Conservation (phyloP, 2,797 vertebrate species). For the Parambassis ranga region DNA sequence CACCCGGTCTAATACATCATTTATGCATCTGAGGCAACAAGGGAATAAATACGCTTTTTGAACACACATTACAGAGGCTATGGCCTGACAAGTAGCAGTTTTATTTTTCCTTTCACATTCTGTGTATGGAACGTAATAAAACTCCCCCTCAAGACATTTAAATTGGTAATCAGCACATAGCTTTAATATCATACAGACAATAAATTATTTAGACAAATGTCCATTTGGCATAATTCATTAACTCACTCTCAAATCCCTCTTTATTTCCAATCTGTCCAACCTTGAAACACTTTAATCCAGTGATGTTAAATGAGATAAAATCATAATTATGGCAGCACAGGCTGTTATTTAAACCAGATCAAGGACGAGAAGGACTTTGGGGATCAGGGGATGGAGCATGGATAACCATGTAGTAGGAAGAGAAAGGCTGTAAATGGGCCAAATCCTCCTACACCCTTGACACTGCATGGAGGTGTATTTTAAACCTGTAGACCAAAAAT, state of each 20-base stretch:
- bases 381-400: slow-evolving; percentile 32
- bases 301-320: slow-evolving; percentile 71
- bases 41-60: slow-evolving; percentile 76
- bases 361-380: slow-evolving; percentile 65
- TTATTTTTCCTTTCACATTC: slow-evolving; percentile 57
- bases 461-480: slow-evolving; percentile 40
- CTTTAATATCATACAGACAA: slow-evolving; percentile 75
- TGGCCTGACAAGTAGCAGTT: slow-evolving; percentile 66
- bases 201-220: slow-evolving; percentile 81
- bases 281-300: slow-evolving; percentile 75
- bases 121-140: slow-evolving; percentile 63
- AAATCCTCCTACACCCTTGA: slow-evolving; percentile 51
- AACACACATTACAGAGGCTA: slow-evolving; percentile 69
- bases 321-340: slow-evolving; percentile 67
- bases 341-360: slow-evolving; percentile 71
- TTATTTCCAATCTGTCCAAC: slow-evolving; percentile 72
- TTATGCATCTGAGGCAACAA: slow-evolving; percentile 60
- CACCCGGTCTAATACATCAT: slow-evolving; percentile 67
- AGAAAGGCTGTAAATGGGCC: slow-evolving; percentile 55
- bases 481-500: slow-evolving; percentile 26
- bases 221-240: slow-evolving; percentile 73
- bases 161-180: slow-evolving; percentile 80
- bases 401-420: slow-evolving; percentile 22
- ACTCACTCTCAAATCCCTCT: slow-evolving; percentile 66
- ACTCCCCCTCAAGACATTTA: slow-evolving; percentile 71